Conservation (phyloP, 2,797 vertebrate genomes). For the Eutrigla gurnardus region DNA sequence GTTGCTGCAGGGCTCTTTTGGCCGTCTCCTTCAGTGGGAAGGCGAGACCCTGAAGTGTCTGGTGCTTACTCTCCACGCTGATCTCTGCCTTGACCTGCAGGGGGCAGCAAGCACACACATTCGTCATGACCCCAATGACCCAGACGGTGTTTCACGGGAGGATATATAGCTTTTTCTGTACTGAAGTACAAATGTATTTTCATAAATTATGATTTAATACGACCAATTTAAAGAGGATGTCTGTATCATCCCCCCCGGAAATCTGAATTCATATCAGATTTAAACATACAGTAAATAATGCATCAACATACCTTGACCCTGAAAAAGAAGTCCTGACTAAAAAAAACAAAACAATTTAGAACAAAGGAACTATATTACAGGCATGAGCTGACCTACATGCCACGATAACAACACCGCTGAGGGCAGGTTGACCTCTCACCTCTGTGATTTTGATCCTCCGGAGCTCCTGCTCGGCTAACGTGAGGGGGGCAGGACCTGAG, state of each 20-base stretch:
- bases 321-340: slow-evolving; percentile 54
- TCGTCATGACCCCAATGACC: neutral
- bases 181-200: neutral
- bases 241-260: rapidly evolving
- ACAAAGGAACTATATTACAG: neutral
- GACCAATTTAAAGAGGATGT: neutral
- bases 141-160: neutral
- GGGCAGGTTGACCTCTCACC: slow-evolving; percentile 80
- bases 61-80: slow-evolving; percentile 95
- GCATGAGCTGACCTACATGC: slow-evolving; percentile 5
- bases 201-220: neutral
- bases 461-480: slow-evolving; percentile 94
- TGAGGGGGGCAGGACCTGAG: slow-evolving; percentile 92
- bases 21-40: slow-evolving; percentile 93
- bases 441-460: slow-evolving; percentile 97
- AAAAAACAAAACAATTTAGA: slow-evolving; percentile 25
- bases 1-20: slow-evolving; percentile 89
- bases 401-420: slow-evolving; percentile 1
- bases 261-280: neutral
- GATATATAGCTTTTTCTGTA: neutral
- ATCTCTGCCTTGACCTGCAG: slow-evolving; percentile 95
- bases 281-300: neutral
- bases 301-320: slow-evolving; percentile 80
- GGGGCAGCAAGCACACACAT: slow-evolving; percentile 66
- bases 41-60: slow-evolving; percentile 94